These are phyloP conservation scores for Kryptolebias marmoratus DNA, from an alignment of 2,113 vertebrate species.

Conservation along the genomic window DNA sequence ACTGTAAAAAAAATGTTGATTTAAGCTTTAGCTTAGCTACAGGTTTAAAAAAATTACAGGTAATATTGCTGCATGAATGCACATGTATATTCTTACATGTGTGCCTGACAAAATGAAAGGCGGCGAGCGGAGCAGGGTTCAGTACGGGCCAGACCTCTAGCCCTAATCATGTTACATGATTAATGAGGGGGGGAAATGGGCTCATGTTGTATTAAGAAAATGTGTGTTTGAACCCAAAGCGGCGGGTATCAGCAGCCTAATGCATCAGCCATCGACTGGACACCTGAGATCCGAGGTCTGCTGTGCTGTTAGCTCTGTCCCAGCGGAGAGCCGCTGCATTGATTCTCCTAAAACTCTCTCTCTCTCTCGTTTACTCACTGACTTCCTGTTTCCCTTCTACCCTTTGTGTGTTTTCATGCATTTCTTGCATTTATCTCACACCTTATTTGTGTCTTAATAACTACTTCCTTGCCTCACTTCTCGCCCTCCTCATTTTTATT, in stretches of 20 bases:
- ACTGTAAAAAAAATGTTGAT: not conserved
- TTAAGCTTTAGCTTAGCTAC: not conserved
- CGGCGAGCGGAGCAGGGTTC: slow-evolving; percentile 53
- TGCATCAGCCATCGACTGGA: slow-evolving; percentile 87
- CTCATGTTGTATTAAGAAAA: slow-evolving; percentile 86
- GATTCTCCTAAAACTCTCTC: slow-evolving; percentile 64
- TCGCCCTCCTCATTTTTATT: slow-evolving; percentile 35
- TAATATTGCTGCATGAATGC: slow-evolving; percentile 20
- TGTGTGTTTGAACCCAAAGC: slow-evolving; percentile 86
- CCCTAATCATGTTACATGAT: slow-evolving; percentile 83
- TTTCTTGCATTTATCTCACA: slow-evolving; percentile 42
- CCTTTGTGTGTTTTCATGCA: slow-evolving; percentile 7
- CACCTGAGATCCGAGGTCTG: slow-evolving; percentile 76
- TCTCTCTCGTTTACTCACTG: slow-evolving; percentile 47
- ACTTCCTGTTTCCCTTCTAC: slow-evolving; percentile 43
- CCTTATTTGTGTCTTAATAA: slow-evolving; percentile 48
- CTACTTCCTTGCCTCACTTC: slow-evolving; percentile 31
- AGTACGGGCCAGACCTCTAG: slow-evolving; percentile 51
- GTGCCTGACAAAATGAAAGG: slow-evolving; percentile 70
- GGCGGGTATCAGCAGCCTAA: slow-evolving; percentile 78
- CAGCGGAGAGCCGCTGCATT: slow-evolving; percentile 65
- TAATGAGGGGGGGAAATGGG: slow-evolving; percentile 84
- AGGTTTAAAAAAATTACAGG: slow-evolving; percentile 19
- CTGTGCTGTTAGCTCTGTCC: slow-evolving; percentile 67
- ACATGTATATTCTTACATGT: slow-evolving; percentile 45